phyloP scores from a whole-genome alignment of 35 echinoderm and acorn worm species.

The Lytechinus pictus region DNA sequence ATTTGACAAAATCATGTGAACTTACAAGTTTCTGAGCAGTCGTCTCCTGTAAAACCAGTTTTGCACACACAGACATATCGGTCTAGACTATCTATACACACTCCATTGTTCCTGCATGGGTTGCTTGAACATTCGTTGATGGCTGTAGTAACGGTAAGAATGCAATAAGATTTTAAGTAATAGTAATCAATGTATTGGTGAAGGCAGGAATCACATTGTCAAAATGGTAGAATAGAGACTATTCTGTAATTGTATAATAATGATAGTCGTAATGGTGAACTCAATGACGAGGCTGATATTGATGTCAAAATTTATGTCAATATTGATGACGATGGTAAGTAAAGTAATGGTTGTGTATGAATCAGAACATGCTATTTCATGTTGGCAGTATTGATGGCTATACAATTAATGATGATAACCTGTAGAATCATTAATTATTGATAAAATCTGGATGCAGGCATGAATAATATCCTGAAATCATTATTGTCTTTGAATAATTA shows the following conservation, averaged over 20 bases:
- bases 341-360: background rate
- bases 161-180: background rate
- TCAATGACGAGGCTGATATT: background rate
- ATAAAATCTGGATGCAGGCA: too few relatives aligned
- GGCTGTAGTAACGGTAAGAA: background rate
- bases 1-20: background rate
- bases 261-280: background rate
- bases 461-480: too few relatives aligned
- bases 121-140: conserved; percentile 37
- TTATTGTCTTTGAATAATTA: too few relatives aligned
- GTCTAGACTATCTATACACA: conserved; percentile 68
- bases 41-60: conserved; percentile 57
- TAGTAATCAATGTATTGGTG: background rate
- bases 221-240: too few relatives aligned
- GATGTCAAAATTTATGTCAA: background rate
- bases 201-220: background rate
- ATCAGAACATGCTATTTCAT: too few relatives aligned
- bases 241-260: background rate
- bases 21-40: conserved; percentile 70
- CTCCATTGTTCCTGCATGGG: conserved; percentile 22
- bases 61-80: conserved; percentile 68
- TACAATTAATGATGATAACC: too few relatives aligned
- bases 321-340: background rate
- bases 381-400: too few relatives aligned
- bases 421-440: too few relatives aligned